Conservation (phyloP, 2,888 invertebrate species). For the Elegia similella region DNA sequence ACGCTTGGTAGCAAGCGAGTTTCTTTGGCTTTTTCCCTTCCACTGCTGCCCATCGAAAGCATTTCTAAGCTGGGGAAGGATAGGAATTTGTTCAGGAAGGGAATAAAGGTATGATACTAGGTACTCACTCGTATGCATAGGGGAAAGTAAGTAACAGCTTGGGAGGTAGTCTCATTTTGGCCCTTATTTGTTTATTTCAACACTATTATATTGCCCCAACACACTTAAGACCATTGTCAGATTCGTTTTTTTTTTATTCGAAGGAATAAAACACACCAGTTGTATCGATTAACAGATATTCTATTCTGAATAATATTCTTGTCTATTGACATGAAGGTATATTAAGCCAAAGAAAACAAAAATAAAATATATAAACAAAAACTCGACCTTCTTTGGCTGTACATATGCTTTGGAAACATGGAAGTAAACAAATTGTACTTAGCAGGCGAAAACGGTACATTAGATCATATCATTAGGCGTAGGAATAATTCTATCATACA, state of each 20-base stretch:
- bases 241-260: not conserved
- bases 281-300: slow-evolving; percentile 30
- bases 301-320: slow-evolving; percentile 36
- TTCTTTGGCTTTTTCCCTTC: too few relatives aligned
- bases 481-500: slow-evolving; percentile 35
- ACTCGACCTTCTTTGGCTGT: slow-evolving; percentile 59
- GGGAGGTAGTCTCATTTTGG: too few relatives aligned
- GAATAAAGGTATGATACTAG: too few relatives aligned
- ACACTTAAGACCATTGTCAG: too few relatives aligned
- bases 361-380: slow-evolving; percentile 46
- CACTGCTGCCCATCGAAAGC: too few relatives aligned
- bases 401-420: slow-evolving; percentile 54
- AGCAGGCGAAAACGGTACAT: slow-evolving; percentile 47
- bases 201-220: too few relatives aligned
- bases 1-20: too few relatives aligned
- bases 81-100: too few relatives aligned
- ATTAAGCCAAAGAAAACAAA: slow-evolving; percentile 40
- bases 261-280: not conserved
- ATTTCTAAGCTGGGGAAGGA: too few relatives aligned
- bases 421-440: slow-evolving; percentile 59
- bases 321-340: slow-evolving; percentile 38
- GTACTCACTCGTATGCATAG: too few relatives aligned
- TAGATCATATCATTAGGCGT: slow-evolving; percentile 25
- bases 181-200: too few relatives aligned
- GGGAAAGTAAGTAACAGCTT: too few relatives aligned